A percentile compares a stretch with the other conserved stretches of the same genome.
Evolutionary conservation across 2,797 vertebrate genomes (phyloP).

Genomic region (Malacoraja senta): DNA sequence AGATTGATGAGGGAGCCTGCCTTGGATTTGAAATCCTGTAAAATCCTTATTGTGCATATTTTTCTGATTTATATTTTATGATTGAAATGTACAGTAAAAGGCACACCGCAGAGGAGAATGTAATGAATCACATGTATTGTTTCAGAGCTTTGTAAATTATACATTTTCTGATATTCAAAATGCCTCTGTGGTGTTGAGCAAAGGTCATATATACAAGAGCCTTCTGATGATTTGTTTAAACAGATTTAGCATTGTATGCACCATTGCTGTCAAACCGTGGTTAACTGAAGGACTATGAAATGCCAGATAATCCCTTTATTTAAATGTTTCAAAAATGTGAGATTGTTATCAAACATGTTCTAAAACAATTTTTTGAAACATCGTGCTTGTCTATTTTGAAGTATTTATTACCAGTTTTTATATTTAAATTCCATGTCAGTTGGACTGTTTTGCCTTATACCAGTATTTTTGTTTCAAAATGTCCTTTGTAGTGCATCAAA

Average conservation of each 20-base stretch:
- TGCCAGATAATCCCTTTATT: not conserved
- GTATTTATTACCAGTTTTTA: not conserved
- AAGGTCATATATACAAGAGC: not conserved
- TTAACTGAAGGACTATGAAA: not conserved
- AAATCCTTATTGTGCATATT: not conserved
- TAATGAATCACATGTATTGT: not conserved
- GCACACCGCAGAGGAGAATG: not conserved
- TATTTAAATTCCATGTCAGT: not conserved
- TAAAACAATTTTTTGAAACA: not conserved
- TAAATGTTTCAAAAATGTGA: not conserved
- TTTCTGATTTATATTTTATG: not conserved
- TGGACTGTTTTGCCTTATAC: not conserved
- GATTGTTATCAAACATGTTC: not conserved
- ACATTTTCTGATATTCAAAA: not conserved
- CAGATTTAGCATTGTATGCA: not conserved
- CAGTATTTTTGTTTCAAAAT: not conserved
- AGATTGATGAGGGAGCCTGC: too few species aligned
- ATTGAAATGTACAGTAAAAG: not conserved
- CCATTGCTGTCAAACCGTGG: not conserved
- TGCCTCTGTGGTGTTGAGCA: not conserved
- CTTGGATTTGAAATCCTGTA: not conserved
- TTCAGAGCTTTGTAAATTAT: not conserved
- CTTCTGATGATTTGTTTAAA: not conserved
- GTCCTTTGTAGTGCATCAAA: not conserved
- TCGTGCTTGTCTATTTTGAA: not conserved